Base-by-base conservation (phyloP, 2,113 vertebrate species). In the Mandrillus leucophaeus region DNA sequence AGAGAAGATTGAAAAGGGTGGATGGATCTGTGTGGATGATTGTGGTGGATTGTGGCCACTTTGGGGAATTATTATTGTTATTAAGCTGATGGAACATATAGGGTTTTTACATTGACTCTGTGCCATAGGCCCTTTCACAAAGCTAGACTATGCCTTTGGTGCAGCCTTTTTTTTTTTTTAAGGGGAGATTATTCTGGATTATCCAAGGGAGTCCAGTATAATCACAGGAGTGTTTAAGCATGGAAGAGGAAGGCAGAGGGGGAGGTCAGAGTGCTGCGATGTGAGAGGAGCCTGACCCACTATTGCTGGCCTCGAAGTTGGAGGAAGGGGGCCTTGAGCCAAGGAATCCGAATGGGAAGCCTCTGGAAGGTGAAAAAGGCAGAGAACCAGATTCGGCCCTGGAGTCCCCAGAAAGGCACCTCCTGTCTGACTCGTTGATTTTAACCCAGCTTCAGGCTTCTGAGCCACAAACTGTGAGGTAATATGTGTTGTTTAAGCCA, bases 21-120 rank as follows among this genome's bases (percentile, higher is more conserved):
- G 27, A 27, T 0, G 11, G 57, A 13, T 64, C 27, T 64, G 61
- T 2, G 5, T 5, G 11, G 11, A 64, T 2, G 0, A 13, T 14
- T 12, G 12, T 30, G 11, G 27, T 27, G 12, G 61, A 64, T 3
- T 50, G 48, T 30, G 61, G 27, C 61, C 27, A 30, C 13, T 64
- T 64, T 30, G 61, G 27, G 61, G 27, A 30, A 64, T 64, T 30
- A 13, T 64, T 30, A 30, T 64, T 64, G 11, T 30, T 64, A 64
- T 64, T 13, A 64, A 64, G 11, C 61, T 30, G 11, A 64, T 30
- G 27, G 27, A 27, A 64, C 61, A 13, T 64, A 30, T 0, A 30
- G 27, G 30, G 25, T 13, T 64, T 64, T 64, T 64, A 64, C 27
- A 64, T 6, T 14, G 11, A 30, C 61, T 64, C 59, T 64, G 27